Percentiles rank a stretch among this genome's conserved stretches.
Evolutionary conservation across 2,888 invertebrate genomes (phyloP).

Genomic region (Drosophila siamana): DNA sequence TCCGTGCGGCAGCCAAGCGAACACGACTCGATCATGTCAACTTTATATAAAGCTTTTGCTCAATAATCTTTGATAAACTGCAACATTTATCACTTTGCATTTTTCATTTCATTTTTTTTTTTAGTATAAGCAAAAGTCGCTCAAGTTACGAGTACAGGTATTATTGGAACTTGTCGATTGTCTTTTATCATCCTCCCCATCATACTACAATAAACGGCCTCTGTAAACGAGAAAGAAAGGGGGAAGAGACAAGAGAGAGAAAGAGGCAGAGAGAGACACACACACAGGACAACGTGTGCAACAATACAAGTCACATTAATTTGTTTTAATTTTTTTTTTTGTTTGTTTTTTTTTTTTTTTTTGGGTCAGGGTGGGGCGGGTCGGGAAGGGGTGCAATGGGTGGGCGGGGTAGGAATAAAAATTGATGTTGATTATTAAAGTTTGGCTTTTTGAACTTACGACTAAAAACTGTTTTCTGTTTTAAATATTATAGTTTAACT

Average conservation of each 20-base stretch:
- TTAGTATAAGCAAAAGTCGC: slow-evolving; percentile 64
- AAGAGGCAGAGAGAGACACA: slow-evolving; percentile 76
- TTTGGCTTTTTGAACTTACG: slow-evolving; percentile 66
- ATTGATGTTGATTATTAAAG: slow-evolving; percentile 81
- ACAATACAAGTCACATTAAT: slow-evolving; percentile 33
- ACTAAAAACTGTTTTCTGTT: slow-evolving; percentile 63
- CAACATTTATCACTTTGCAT: slow-evolving; percentile 12
- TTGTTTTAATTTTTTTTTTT: slow-evolving; percentile 1
- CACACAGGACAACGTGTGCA: slow-evolving; percentile 69
- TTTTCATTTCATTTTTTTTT: slow-evolving; percentile 23
- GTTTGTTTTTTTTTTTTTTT: not conserved
- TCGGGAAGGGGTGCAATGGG: slow-evolving; percentile 50
- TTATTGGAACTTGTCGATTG: slow-evolving; percentile 64
- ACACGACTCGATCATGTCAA: slow-evolving; percentile 57
- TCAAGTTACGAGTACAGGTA: slow-evolving; percentile 74
- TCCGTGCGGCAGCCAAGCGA: slow-evolving; percentile 60
- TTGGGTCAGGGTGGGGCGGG: slow-evolving; percentile 29
- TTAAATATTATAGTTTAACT: slow-evolving; percentile 24
- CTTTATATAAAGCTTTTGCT: slow-evolving; percentile 41
- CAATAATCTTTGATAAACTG: slow-evolving; percentile 11
- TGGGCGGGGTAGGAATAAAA: slow-evolving; percentile 73
- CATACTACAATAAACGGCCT: slow-evolving; percentile 91
- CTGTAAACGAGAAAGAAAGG: slow-evolving; percentile 87
- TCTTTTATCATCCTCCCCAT: slow-evolving; percentile 86
- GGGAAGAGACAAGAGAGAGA: slow-evolving; percentile 85